A percentile compares a stretch with the other conserved stretches of the same genome.
These are phyloP conservation scores for Cantharis rufa DNA, from an alignment of 2,888 invertebrate species.

Conservation along the genomic window DNA sequence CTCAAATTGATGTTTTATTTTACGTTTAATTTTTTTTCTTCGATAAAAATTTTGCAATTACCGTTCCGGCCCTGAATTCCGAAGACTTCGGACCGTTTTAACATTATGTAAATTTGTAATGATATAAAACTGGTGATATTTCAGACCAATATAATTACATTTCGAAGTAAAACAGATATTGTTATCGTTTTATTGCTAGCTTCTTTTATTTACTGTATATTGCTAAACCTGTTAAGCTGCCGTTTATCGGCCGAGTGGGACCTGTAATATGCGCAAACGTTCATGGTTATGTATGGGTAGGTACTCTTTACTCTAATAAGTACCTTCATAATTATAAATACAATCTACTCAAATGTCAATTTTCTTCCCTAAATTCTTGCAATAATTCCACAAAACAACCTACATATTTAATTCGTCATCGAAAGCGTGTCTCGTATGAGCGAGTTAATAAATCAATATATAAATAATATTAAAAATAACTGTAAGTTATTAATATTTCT, in stretches of 20 bases:
- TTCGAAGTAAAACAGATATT: slow-evolving; percentile 35
- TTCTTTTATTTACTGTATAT: slow-evolving; percentile 30
- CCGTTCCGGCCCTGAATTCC: not conserved
- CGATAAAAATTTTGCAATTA: not conserved
- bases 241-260: slow-evolving; percentile 28
- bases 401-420: not conserved
- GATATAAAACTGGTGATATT: slow-evolving; percentile 5
- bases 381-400: not conserved
- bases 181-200: slow-evolving; percentile 35
- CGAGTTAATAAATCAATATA: not conserved
- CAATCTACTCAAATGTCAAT: not conserved
- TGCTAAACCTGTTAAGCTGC: slow-evolving; percentile 30
- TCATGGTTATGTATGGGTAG: slow-evolving; percentile 6
- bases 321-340: slow-evolving; percentile 25
- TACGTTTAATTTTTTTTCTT: not conserved
- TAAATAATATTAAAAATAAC: not conserved
- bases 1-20: not conserved
- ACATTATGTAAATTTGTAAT: not conserved
- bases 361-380: not conserved
- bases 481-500: not conserved
- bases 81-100: not conserved
- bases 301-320: slow-evolving; percentile 16
- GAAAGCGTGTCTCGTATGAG: not conserved
- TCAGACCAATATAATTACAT: slow-evolving; percentile 36
- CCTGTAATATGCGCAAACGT: slow-evolving; percentile 26